Evolutionary conservation across 1,140 invertebrate genomes (phyloP).

Genomic region (Drosophila nigrodunni): DNA sequence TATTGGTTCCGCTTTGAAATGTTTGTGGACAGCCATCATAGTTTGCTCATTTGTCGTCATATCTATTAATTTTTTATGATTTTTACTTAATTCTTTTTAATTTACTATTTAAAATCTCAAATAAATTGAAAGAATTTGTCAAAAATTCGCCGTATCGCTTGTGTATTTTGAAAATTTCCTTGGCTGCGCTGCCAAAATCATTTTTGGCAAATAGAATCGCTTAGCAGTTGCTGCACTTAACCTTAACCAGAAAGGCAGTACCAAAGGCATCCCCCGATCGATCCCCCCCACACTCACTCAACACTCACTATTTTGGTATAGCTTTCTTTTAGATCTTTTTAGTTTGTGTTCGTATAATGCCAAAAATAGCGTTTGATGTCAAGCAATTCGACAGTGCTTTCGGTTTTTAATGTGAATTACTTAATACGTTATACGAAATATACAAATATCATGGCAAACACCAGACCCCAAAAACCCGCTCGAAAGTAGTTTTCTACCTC

Average conservation of each 20-base stretch:
- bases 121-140: conserved; percentile 72
- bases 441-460: conserved; percentile 18
- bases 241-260: conserved; percentile 33
- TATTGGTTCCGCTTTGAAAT: not conserved
- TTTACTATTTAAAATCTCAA: conserved; percentile 29
- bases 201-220: conserved; percentile 18
- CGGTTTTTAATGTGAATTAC: conserved; percentile 61
- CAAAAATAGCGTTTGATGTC: conserved; percentile 57
- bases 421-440: conserved; percentile 56
- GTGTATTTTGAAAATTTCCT: conserved; percentile 30
- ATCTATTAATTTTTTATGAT: not conserved
- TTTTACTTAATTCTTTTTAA: conserved; percentile 2
- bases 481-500: conserved; percentile 24
- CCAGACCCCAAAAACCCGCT: conserved; percentile 7
- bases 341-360: conserved; percentile 7
- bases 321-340: conserved; percentile 22
- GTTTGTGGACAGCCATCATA: conserved; percentile 26
- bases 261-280: too few species aligned
- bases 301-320: not conserved
- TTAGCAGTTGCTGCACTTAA: conserved; percentile 47
- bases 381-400: conserved; percentile 29
- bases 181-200: conserved; percentile 51
- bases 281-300: not conserved
- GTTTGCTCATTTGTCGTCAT: conserved; percentile 17
- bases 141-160: conserved; percentile 33